Base-by-base conservation (phyloP, 2,113 vertebrate genomes). In the Lota lota region DNA sequence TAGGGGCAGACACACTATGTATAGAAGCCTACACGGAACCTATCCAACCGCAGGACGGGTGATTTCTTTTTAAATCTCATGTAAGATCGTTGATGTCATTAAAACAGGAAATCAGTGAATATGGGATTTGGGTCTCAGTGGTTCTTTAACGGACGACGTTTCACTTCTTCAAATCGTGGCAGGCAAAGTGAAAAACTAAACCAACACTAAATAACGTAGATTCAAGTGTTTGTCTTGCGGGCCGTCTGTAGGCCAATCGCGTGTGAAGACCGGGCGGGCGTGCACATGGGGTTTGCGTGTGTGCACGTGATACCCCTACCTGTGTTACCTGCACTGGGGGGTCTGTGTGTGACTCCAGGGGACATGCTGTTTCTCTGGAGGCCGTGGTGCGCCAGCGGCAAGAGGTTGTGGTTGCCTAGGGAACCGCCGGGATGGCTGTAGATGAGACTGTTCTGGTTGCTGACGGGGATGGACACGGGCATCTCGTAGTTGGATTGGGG, bases 311-410 rank as follows among this genome's bases (percentile, higher is more conserved):
- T 68, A 8, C 19, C n/a, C 82, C 19, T 90, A 91, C 93, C 92
- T 94, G 92, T 87, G 90, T 95, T 98, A 93, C 97, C 97, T 93
- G 96, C 95, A 94, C 97, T 99, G 0, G 97, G 97, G 85, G 96
- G 97, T 91, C 96, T 94, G 93, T 99, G 97, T 90, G 96, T 92
- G 69, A 94, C 90, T 64, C 97, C 96, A 68, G 97, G 97, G 89
- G 97, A 99, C 97, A 99, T 98, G 90, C 95, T 99, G 90, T 99
- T 99, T 88, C 97, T 95, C 91, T 98, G 97, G 90, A 98, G 92
- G 83, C 96, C 94, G 76, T 97, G 97, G 90, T 99, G 97, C 66
- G 94, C 92, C 92, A 99, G 90, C 0, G 97, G 96, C 92, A 98
- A 91, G 88, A 99, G 95, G 88, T 96, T 98, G 87, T 96, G 97